Percentiles rank a stretch among this genome's conserved stretches.
Evolutionary conservation across 1,140 invertebrate species (phyloP).

Genomic region (Plectrocnemia conspersa): DNA sequence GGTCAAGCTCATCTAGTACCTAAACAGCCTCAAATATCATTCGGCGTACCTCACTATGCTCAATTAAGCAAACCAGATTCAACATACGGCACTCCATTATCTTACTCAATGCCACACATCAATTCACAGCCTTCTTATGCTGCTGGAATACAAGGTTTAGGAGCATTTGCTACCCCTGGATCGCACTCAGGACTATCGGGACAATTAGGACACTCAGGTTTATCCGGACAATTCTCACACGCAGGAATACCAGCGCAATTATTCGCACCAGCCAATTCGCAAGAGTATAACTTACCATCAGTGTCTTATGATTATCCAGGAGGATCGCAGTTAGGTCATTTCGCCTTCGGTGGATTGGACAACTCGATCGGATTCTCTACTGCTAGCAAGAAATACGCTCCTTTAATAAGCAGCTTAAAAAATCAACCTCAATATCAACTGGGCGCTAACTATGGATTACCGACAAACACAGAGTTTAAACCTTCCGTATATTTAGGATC

Average conservation of each 20-base stretch:
- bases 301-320: slow-evolving; percentile 7
- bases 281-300: slow-evolving; percentile 24
- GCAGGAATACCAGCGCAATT: slow-evolving; percentile 7
- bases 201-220: slow-evolving; percentile 5
- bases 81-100: slow-evolving; percentile 17
- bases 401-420: neutral
- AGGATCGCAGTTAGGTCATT: neutral
- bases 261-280: slow-evolving; percentile 17
- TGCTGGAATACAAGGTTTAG: slow-evolving; percentile 27
- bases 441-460: slow-evolving; percentile 19
- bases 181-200: slow-evolving; percentile 8
- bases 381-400: neutral
- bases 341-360: too few species aligned
- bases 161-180: slow-evolving; percentile 28
- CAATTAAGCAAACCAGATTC: slow-evolving; percentile 14
- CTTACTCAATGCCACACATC: slow-evolving; percentile 12
- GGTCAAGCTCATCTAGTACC: slow-evolving; percentile 20
- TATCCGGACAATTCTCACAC: too few species aligned
- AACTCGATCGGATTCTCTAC: neutral
- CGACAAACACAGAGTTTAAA: slow-evolving; percentile 21
- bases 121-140: slow-evolving; percentile 31
- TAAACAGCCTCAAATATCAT: slow-evolving; percentile 25
- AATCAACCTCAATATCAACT: too few species aligned
- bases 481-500: slow-evolving; percentile 32
- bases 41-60: slow-evolving; percentile 22